Base-by-base conservation (phyloP, 2,797 vertebrate genomes). In the Acrossocheilus fasciatus region DNA sequence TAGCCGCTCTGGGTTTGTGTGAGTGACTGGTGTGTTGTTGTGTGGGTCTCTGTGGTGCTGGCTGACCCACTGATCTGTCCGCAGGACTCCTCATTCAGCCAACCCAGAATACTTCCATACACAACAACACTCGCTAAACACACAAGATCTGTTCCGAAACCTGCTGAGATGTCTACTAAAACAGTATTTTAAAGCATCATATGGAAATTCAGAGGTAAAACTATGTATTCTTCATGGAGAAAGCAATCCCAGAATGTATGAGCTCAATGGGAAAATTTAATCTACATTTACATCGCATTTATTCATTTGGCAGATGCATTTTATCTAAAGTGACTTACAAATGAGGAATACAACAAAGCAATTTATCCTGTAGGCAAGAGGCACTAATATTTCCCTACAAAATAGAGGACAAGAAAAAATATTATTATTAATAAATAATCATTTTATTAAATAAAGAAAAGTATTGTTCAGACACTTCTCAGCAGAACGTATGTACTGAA, bases 1-100 rank as follows among this genome's bases (percentile, higher is more conserved):
- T 81, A 81, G 62, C 41, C 14, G n/a, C 77, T 66, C 41, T 68
- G 62, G 59, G 78, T 68, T 47, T 47, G 59, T 81, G 26, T 45
- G 64, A 80, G 41, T 80, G 41, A 66, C 41, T 45, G 36, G 41
- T 41, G 76, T 62, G 54, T 43, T 78, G 39, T 78, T 78, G 39
- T 78, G 54, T 62, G 54, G 39, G 23, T 79, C 76, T 79, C 54
- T 18, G 57, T 79, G 54, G 39, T 79, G 62, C 26, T 81, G 62
- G 78, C 26, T 68, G 76, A 79, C 54, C 76, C 39, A 79, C 41
- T 47, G 78, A 50, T 81, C 78, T 81, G n/a, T 66, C 26, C n/a
- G 12, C 72, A 74, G 72, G 43, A 47, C 43, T 74, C 11, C 62
- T 68, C 41, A 15, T 81, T 68, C n/a, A 79, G 36, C 39, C 76